Evolutionary conservation across 1,140 invertebrate species (phyloP).

Genomic region (Triops cancriformis): DNA sequence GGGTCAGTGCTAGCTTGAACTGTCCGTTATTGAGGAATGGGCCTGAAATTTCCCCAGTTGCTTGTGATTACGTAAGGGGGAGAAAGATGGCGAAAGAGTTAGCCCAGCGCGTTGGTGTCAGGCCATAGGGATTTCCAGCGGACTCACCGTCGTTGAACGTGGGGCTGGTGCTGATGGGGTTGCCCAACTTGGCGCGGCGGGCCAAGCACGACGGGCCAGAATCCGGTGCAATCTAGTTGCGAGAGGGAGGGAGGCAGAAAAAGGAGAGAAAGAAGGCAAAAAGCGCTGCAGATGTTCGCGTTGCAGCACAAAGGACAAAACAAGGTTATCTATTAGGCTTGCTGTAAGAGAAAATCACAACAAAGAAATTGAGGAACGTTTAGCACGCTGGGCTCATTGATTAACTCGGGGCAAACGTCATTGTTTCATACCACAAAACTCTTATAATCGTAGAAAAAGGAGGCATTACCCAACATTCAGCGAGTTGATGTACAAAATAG

Average conservation of each 20-base stretch:
- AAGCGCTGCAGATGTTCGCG: neutral
- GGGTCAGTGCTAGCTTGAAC: no score
- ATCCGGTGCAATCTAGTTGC: neutral
- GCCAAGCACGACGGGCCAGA: neutral
- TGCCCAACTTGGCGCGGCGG: neutral
- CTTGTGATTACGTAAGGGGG: neutral
- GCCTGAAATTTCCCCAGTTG: no score
- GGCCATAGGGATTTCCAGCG: neutral
- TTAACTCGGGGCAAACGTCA: neutral
- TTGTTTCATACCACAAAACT: neutral
- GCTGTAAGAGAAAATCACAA: neutral
- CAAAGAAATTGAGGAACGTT: conserved; percentile 9
- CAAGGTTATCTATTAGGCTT: neutral
- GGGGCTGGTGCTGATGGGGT: neutral
- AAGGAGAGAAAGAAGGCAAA: neutral
- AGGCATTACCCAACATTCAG: no score
- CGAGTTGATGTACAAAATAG: no score
- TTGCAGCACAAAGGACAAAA: neutral
- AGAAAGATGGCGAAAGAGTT: neutral
- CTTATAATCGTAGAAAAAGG: neutral
- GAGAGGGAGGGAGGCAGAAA: neutral
- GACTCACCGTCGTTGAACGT: neutral
- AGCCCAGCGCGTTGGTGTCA: neutral
- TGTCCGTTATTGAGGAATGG: no score
- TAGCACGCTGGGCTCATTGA: neutral